phyloP scores from a whole-genome alignment of 2,113 vertebrate species.

The Halcyon senegalensis region DNA sequence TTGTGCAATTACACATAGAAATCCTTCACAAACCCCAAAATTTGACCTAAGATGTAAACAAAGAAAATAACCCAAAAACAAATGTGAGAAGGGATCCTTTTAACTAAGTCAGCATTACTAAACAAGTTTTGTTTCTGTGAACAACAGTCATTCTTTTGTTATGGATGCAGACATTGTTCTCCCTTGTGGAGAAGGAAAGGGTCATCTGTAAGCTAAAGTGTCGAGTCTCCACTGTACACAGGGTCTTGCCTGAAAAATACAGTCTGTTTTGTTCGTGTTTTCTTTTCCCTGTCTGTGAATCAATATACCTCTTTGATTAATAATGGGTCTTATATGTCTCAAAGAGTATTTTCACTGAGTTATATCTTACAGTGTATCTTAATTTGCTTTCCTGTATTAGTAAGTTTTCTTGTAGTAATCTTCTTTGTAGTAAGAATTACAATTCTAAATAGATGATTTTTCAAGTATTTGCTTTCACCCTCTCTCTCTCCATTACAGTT shows the following conservation, averaged over 20 bases:
- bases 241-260: not conserved
- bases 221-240: not conserved
- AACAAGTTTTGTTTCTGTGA: not conserved
- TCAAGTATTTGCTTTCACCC: not conserved
- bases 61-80: not conserved
- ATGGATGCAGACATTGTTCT: not conserved
- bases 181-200: not conserved
- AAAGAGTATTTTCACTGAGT: not conserved
- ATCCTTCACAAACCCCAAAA: not conserved
- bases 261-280: not conserved
- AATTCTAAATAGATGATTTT: not conserved
- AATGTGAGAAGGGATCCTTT: not conserved
- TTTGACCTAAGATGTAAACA: not conserved
- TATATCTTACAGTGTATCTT: not conserved
- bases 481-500: not conserved
- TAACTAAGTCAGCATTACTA: not conserved
- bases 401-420: not conserved
- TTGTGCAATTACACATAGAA: not conserved
- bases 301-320: not conserved
- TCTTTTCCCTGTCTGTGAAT: not conserved
- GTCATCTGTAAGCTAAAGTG: not conserved
- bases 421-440: not conserved
- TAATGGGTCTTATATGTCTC: not conserved
- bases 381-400: not conserved
- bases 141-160: not conserved